Evolutionary conservation across 2,797 vertebrate species (phyloP).

Genomic region (Falco novaeseelandiae): DNA sequence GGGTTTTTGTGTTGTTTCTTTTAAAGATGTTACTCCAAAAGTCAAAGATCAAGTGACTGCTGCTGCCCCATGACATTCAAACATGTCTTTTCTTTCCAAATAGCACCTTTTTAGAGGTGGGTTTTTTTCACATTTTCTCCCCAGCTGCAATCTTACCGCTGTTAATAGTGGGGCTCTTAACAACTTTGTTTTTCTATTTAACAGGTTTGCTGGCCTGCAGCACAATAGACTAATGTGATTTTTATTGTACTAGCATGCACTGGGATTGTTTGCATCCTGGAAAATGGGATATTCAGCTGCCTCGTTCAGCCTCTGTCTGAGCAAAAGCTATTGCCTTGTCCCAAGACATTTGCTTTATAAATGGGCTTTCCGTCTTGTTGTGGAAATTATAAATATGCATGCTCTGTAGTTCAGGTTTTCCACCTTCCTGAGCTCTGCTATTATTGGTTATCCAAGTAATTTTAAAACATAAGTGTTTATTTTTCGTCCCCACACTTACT

Average conservation of each 20-base stretch:
- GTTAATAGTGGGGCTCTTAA: background rate
- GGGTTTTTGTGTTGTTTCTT: background rate
- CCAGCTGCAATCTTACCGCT: background rate
- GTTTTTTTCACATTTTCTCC: background rate
- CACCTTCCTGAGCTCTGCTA: background rate
- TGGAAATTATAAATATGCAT: background rate
- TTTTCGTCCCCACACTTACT: background rate
- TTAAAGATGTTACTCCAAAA: background rate
- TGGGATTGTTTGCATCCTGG: slow-evolving; percentile 28
- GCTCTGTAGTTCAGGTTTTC: background rate
- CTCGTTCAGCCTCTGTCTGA: background rate
- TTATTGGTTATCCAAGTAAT: background rate
- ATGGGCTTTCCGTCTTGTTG: slow-evolving; percentile 28
- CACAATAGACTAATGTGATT: slow-evolving; percentile 22
- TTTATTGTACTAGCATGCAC: slow-evolving; percentile 7
- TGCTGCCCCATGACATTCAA: background rate
- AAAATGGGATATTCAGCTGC: slow-evolving; percentile 55
- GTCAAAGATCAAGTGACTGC: background rate
- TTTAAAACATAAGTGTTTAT: background rate
- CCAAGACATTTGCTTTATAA: slow-evolving; percentile 16
- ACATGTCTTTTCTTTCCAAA: background rate
- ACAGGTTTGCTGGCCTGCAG: slow-evolving; percentile 30
- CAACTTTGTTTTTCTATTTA: slow-evolving; percentile 27
- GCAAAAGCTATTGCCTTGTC: slow-evolving; percentile 13
- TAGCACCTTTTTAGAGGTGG: background rate